These are phyloP conservation scores for Drosophila orena DNA, from an alignment of 1,140 invertebrate species.

Conservation along the genomic window DNA sequence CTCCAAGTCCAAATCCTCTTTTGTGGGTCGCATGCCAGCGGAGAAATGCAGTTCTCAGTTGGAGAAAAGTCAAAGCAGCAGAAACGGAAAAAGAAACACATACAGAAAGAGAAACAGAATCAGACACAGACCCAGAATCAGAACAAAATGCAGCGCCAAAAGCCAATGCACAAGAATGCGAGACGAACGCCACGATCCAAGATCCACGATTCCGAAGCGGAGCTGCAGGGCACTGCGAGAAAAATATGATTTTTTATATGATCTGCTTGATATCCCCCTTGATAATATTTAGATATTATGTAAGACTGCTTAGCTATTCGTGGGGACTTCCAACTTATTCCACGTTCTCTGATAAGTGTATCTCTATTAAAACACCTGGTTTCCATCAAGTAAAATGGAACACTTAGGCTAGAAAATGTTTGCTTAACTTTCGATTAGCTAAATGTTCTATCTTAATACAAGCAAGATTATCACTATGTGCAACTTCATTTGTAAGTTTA, in stretches of 20 bases:
- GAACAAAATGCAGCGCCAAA: constrained; percentile 71
- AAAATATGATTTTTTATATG: neutral
- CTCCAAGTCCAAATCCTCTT: constrained; percentile 37
- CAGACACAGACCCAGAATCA: constrained; percentile 54
- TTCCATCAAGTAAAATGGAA: neutral
- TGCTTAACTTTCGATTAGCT: too few relatives aligned
- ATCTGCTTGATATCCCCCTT: too few relatives aligned
- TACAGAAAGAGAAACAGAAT: constrained; percentile 16
- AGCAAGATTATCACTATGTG: too few relatives aligned
- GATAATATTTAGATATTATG: too few relatives aligned
- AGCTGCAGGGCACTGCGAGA: constrained; percentile 17
- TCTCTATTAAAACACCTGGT: too few relatives aligned
- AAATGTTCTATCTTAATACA: too few relatives aligned
- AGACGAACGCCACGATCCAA: constrained; percentile 41
- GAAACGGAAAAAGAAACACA: constrained; percentile 9
- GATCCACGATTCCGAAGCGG: constrained; percentile 21
- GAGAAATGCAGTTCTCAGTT: constrained; percentile 68
- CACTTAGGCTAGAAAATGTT: too few relatives aligned
- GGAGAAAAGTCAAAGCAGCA: constrained; percentile 19
- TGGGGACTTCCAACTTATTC: neutral
- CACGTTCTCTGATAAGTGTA: neutral
- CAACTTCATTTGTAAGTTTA: too few relatives aligned
- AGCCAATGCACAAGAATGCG: constrained; percentile 77
- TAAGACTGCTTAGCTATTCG: neutral
- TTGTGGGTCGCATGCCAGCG: constrained; percentile 75